Percentiles rank a stretch among this genome's conserved stretches.
Conservation (phyloP, 2,113 vertebrate species). For the Zosterops borbonicus region DNA sequence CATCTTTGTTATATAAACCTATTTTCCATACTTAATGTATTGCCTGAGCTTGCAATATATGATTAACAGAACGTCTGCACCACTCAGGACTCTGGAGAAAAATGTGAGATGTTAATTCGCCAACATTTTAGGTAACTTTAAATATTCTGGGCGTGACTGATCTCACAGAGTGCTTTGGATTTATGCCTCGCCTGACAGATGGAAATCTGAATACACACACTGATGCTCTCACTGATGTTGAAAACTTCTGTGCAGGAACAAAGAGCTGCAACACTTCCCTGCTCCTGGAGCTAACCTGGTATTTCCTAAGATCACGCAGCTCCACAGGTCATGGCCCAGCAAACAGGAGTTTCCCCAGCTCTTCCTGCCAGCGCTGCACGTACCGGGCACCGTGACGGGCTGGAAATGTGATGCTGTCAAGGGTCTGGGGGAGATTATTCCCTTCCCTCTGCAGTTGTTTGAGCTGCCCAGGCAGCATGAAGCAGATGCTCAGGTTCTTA, state of each 20-base stretch:
- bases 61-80: not conserved
- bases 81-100: not conserved
- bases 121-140: not conserved
- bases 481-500: not conserved
- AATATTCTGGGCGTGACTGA: not conserved
- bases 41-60: not conserved
- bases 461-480: not conserved
- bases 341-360: constrained; percentile 7
- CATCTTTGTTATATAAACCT: constrained; percentile 29
- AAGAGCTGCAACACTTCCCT: not conserved
- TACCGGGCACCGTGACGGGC: not conserved
- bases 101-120: not conserved
- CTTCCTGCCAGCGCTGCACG: not conserved
- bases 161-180: not conserved
- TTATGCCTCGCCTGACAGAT: not conserved
- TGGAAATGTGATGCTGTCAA: not conserved
- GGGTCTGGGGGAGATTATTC: not conserved
- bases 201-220: not conserved
- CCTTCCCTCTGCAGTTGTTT: not conserved
- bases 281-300: not conserved
- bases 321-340: not conserved
- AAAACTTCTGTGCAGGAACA: not conserved
- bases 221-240: not conserved
- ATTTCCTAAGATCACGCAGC: not conserved
- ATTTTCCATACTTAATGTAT: constrained; percentile 18